Base-by-base conservation (phyloP, 2,797 vertebrate genomes). In the Bovichtus diacanthus region DNA sequence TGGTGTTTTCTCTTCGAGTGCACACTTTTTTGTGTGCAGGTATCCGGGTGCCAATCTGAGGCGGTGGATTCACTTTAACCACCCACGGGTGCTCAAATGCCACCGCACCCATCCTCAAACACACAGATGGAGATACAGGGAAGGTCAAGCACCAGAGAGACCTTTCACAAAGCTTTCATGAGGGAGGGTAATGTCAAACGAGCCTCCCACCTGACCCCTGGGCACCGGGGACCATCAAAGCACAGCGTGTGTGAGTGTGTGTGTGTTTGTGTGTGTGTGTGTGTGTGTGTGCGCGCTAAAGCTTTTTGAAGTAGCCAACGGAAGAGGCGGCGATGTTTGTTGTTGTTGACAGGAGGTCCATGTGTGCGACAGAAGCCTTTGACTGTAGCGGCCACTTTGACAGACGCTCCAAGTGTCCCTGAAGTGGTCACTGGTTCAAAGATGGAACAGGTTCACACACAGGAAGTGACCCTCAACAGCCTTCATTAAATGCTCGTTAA, bases 151-250 rank as follows among this genome's bases (percentile, higher is more conserved):
- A 44, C 13, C 39, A 18, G 44, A n/a, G 56, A 49, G 83, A 89
- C 90, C 86, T 91, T 91, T 64, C 86, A 23, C 49, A 67, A 68
- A 77, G 67, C 85, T 89, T 90, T 90, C 49, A 84, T 76, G 66
- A 73, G 44, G 23, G 36, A 65, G 31, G 67, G n/a, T 16, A 19
- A 49, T 78, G 78, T 76, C 54, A 60, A 67, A 76, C 6, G 11
- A 69, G 27, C 73, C 70, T 46, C 84, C 76, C 70, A 64, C 74
- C 69, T 74, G 67, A 75, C 75, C 63, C 78, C 79, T 74, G 39
- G 71, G 79, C 41, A 19, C 23, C 0, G 2, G 29, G 41, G 34
- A 10, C 55, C 85, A 81, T 87, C 89, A 90, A 87, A 91, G 79
- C 61, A 1, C 55, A 0, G 38, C 18, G 46, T 63, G 34, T 63